phyloP scores from a whole-genome alignment of 2,797 vertebrate genomes.

The Natrix natrix region DNA sequence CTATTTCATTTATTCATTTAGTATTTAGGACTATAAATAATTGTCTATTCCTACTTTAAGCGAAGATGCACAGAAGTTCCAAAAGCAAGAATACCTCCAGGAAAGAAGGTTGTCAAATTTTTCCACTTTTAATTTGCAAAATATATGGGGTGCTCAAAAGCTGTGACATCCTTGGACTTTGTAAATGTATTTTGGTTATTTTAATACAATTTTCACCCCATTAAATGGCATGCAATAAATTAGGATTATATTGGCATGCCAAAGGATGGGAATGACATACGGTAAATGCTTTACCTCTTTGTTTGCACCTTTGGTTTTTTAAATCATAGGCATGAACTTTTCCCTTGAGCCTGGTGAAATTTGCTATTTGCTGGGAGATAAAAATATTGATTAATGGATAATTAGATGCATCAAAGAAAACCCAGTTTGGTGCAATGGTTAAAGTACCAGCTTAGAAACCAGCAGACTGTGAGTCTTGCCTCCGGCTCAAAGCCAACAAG shows the following conservation, averaged over 20 bases:
- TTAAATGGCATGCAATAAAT: too few relatives aligned
- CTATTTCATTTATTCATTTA: background rate
- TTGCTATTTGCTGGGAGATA: background rate
- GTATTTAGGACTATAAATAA: background rate
- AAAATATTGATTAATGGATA: conserved; percentile 9
- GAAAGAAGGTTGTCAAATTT: background rate
- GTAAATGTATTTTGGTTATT: too few relatives aligned
- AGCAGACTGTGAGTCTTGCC: background rate
- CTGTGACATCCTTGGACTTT: too few relatives aligned
- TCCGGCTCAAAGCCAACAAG: background rate
- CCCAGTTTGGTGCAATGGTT: background rate
- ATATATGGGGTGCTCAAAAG: too few relatives aligned
- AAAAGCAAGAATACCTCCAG: background rate
- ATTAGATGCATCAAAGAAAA: background rate
- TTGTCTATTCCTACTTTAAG: background rate
- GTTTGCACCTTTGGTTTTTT: background rate
- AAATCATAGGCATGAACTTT: background rate
- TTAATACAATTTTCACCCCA: too few relatives aligned
- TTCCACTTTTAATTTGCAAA: too few relatives aligned
- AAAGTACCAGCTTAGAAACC: background rate
- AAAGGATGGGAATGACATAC: background rate
- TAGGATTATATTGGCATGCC: background rate
- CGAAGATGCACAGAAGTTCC: background rate
- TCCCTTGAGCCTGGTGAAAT: background rate
- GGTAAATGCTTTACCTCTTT: too few relatives aligned